Conservation (phyloP, 1,140 invertebrate species). For the Samia ricini region DNA sequence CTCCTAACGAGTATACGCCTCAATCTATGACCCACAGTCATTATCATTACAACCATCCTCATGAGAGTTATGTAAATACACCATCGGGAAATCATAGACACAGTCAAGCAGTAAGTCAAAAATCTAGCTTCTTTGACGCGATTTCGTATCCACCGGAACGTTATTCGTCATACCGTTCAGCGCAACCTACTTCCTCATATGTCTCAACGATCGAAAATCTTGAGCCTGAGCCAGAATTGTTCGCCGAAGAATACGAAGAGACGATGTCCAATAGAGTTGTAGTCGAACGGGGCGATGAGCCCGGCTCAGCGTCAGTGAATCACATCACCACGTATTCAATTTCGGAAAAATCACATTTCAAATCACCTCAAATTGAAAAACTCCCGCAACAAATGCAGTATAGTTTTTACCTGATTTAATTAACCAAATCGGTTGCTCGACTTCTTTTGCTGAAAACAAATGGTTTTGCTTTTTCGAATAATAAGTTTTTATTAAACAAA, state of each 20-base stretch:
- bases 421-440: constrained; percentile 3
- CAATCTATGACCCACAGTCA: constrained; percentile 22
- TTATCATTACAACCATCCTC: constrained; percentile 34
- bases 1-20: constrained; percentile 20
- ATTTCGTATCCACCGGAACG: constrained; percentile 41
- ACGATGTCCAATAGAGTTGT: constrained; percentile 54
- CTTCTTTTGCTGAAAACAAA: constrained; percentile 16
- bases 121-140: constrained; percentile 51
- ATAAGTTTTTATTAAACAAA: too few relatives aligned
- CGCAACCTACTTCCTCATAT: constrained; percentile 35
- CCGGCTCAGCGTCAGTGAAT: constrained; percentile 53
- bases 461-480: neutral
- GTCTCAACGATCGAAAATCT: constrained; percentile 35
- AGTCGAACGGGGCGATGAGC: constrained; percentile 51
- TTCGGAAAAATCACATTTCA: constrained; percentile 61
- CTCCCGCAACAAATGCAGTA: constrained; percentile 70
- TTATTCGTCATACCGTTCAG: constrained; percentile 43
- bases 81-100: constrained; percentile 16
- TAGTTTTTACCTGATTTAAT: constrained; percentile 59
- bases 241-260: constrained; percentile 64
- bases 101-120: constrained; percentile 31
- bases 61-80: constrained; percentile 48
- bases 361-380: constrained; percentile 52
- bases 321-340: constrained; percentile 65
- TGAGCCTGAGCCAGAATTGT: constrained; percentile 47